Conservation (phyloP, 1,140 invertebrate genomes). For the Armadillidium nasatum region DNA sequence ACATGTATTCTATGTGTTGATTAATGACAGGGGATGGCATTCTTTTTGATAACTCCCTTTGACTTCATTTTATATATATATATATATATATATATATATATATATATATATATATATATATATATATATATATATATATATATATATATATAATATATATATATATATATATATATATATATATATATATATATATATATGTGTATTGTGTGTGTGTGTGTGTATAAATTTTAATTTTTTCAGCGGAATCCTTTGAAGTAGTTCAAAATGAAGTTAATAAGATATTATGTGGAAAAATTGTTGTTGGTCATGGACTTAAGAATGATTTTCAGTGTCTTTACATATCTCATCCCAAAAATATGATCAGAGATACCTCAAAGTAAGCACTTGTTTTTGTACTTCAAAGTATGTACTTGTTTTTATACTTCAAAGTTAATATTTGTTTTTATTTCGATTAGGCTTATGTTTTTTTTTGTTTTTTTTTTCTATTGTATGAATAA, state of each 20-base stretch:
- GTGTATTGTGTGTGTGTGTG: no score
- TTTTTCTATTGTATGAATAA: no score
- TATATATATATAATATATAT: neutral
- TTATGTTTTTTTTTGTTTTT: no score
- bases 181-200: neutral
- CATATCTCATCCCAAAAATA: neutral
- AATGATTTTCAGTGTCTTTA: neutral
- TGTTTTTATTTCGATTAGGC: no score
- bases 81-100: conserved; percentile 6
- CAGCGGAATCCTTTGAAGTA: conserved; percentile 7
- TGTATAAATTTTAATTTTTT: no score
- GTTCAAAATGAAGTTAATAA: conserved; percentile 2
- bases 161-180: conserved; percentile 1
- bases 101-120: conserved; percentile 1
- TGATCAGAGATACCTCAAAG: neutral
- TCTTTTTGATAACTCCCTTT: no score
- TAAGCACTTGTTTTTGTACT: neutral
- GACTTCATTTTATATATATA: neutral
- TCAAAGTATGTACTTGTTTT: no score
- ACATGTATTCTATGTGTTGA: no score
- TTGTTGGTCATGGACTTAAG: conserved; percentile 1
- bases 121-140: conserved; percentile 4
- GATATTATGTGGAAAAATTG: neutral
- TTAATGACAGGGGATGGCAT: no score
- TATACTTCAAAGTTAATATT: no score